phyloP scores from a whole-genome alignment of 2,113 vertebrate species.

The Lepisosteus oculatus region DNA sequence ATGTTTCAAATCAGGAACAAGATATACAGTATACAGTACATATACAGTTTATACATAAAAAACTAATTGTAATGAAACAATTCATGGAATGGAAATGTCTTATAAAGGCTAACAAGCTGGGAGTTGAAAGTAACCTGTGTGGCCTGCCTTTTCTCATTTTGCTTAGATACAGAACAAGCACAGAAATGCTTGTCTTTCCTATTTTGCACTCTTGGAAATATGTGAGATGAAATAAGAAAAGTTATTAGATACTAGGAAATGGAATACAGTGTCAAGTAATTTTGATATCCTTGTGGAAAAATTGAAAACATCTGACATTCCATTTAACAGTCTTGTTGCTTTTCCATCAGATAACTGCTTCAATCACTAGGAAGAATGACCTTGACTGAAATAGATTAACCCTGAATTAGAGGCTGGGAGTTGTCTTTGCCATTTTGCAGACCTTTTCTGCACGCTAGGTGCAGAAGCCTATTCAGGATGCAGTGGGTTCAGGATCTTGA shows the following conservation, averaged over 20 bases:
- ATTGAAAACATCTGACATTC: conserved; percentile 14
- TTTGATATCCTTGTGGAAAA: neutral
- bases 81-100: no score
- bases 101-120: no score
- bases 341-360: conserved; percentile 23
- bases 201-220: neutral
- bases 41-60: no score
- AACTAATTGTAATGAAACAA: no score
- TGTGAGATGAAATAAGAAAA: conserved; percentile 8
- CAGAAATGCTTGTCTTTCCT: neutral
- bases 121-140: no score
- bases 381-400: conserved; percentile 25
- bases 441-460: conserved; percentile 4
- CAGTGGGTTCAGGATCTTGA: neutral
- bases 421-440: neutral
- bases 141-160: neutral
- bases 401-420: neutral
- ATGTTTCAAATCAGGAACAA: no score
- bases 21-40: no score
- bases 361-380: conserved; percentile 24
- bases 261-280: conserved; percentile 4
- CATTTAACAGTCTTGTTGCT: conserved; percentile 15
- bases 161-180: no score
- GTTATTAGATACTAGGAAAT: conserved; percentile 1
- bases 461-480: neutral